These are phyloP conservation scores for Oceanodroma tethys DNA, from an alignment of 2,113 vertebrate genomes.

Conservation along the genomic window DNA sequence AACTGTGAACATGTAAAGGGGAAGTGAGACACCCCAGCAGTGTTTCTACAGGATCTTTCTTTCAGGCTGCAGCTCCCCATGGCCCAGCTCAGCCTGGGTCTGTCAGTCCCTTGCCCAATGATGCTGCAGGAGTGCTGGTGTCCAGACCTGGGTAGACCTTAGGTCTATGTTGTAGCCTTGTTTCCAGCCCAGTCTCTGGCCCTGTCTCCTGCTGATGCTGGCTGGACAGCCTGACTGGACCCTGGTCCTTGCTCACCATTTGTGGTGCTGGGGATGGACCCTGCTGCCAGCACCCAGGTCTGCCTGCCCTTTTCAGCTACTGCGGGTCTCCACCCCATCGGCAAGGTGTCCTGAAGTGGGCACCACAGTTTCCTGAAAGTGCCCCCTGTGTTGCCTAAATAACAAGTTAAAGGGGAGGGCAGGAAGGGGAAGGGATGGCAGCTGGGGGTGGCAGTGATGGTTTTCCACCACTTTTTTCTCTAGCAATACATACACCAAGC, in stretches of 20 bases:
- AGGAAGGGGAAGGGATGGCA: not conserved
- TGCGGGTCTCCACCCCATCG: rapidly evolving
- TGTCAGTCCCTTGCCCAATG: rapidly evolving
- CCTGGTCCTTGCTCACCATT: not conserved
- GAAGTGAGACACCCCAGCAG: not conserved
- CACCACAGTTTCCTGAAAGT: not conserved
- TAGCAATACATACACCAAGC: not conserved
- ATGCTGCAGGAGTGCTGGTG: not conserved
- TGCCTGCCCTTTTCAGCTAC: not conserved
- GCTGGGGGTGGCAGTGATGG: not conserved
- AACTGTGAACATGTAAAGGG: not conserved
- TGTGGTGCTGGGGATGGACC: not conserved
- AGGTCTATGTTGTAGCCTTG: not conserved
- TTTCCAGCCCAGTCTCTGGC: not conserved
- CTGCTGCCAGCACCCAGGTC: not conserved
- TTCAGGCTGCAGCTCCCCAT: not conserved
- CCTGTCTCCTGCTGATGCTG: not conserved
- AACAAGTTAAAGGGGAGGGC: not conserved
- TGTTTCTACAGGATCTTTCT: not conserved
- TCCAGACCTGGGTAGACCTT: not conserved
- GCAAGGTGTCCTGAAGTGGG: not conserved
- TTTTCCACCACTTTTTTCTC: not conserved
- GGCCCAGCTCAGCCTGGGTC: not conserved
- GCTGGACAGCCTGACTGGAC: not conserved
- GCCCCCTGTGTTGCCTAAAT: not conserved